These are phyloP conservation scores for Brenthis ino DNA, from an alignment of 2,888 invertebrate species.

Conservation along the genomic window DNA sequence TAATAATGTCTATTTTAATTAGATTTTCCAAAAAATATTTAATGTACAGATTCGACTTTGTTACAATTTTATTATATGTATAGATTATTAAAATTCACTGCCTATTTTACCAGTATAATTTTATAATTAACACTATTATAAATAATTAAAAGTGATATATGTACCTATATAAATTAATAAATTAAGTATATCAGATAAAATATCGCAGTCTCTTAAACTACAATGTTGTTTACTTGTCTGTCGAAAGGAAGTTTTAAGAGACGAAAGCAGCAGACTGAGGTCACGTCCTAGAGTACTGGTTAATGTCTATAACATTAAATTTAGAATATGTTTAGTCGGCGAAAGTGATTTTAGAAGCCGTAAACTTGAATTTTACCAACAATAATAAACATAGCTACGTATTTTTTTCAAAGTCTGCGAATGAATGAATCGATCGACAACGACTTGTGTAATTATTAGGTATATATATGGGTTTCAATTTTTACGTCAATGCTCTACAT, in stretches of 20 bases:
- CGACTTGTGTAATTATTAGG: slow-evolving; percentile 10
- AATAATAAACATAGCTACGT: slow-evolving; percentile 38
- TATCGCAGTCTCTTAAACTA: slow-evolving; percentile 11
- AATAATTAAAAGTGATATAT: no score
- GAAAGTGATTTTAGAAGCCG: slow-evolving; percentile 50
- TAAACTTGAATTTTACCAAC: slow-evolving; percentile 43
- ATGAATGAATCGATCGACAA: slow-evolving; percentile 38
- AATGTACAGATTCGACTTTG: no score
- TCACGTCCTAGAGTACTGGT: slow-evolving; percentile 49
- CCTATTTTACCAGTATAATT: no score
- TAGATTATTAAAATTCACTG: no score
- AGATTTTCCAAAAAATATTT: no score
- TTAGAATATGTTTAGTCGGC: slow-evolving; percentile 56
- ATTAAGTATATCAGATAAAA: neutral
- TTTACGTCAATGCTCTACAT: slow-evolving; percentile 13
- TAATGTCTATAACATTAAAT: slow-evolving; percentile 52
- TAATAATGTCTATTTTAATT: no score
- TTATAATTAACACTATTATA: no score
- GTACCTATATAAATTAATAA: neutral
- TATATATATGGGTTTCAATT: slow-evolving; percentile 15
- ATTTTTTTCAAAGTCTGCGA: slow-evolving; percentile 35
- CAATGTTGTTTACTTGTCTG: slow-evolving; percentile 49
- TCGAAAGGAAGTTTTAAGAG: slow-evolving; percentile 46
- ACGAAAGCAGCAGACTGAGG: slow-evolving; percentile 48
- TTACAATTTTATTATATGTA: no score